phyloP scores from a whole-genome alignment of 2,113 vertebrate genomes.

The Nanger granti region DNA sequence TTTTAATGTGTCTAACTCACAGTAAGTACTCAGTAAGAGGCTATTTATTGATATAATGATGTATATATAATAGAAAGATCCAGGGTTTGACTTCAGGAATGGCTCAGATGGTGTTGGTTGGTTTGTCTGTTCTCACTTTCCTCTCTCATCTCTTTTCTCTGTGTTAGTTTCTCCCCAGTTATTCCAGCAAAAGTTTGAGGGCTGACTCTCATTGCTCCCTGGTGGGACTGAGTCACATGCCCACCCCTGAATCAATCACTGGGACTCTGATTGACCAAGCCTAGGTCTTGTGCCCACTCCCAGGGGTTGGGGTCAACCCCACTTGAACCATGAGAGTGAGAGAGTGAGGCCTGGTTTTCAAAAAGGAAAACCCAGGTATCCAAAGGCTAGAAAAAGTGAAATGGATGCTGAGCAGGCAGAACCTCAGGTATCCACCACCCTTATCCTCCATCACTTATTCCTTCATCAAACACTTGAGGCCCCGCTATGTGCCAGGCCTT shows the following conservation, averaged over 20 bases:
- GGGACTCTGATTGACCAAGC: not conserved
- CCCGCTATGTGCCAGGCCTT: not conserved
- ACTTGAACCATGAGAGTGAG: not conserved
- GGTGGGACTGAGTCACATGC: not conserved
- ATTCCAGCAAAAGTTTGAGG: not conserved
- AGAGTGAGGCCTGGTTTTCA: not conserved
- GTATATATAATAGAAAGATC: not conserved
- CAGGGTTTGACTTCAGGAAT: not conserved
- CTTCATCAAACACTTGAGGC: not conserved
- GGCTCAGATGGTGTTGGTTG: not conserved
- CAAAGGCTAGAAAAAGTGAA: not conserved
- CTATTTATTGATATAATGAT: not conserved
- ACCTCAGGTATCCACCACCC: not conserved
- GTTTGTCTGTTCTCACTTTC: not conserved
- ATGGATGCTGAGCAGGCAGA: not conserved
- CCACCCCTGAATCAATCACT: not conserved
- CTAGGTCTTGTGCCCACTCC: not conserved
- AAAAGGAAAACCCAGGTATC: not conserved
- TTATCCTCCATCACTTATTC: not conserved
- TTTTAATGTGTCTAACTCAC: not conserved
- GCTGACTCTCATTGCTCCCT: not conserved
- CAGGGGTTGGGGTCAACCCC: not conserved
- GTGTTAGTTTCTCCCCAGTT: not conserved
- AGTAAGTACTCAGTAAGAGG: not conserved
- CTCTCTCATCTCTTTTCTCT: not conserved